Conservation (phyloP, 2,888 invertebrate genomes). For the Phorcus lineatus region DNA sequence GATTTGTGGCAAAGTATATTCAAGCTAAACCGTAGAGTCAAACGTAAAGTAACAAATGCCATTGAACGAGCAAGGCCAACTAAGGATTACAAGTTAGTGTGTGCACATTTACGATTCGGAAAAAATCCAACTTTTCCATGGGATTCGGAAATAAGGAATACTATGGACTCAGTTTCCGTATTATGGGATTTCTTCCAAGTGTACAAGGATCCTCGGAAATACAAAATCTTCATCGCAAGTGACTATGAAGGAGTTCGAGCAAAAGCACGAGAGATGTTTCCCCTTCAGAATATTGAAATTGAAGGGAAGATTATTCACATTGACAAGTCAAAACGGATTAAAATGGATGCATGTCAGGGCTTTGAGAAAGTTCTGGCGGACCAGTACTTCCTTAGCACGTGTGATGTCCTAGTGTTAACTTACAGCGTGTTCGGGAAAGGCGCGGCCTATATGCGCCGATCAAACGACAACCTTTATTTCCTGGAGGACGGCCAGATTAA, state of each 20-base stretch:
- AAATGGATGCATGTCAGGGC: constrained; percentile 36
- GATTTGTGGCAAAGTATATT: constrained; percentile 45
- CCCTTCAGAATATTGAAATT: constrained; percentile 35
- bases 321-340: constrained; percentile 36
- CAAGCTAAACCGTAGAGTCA: constrained; percentile 41
- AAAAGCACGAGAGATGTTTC: constrained; percentile 39
- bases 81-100: constrained; percentile 38
- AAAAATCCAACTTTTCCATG: constrained; percentile 47
- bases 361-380: constrained; percentile 48
- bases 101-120: constrained; percentile 48
- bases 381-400: constrained; percentile 43
- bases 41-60: constrained; percentile 30
- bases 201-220: constrained; percentile 37
- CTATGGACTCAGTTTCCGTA: constrained; percentile 36
- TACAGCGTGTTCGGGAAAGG: constrained; percentile 50
- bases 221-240: constrained; percentile 47
- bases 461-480: constrained; percentile 41
- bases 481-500: constrained; percentile 41
- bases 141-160: constrained; percentile 44
- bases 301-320: constrained; percentile 49
- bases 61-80: constrained; percentile 32
- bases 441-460: constrained; percentile 44
- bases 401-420: constrained; percentile 47
- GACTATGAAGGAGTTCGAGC: constrained; percentile 43
- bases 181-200: constrained; percentile 46